Evolutionary conservation across 2,113 vertebrate species (phyloP).

Genomic region (Notiomystis cincta): DNA sequence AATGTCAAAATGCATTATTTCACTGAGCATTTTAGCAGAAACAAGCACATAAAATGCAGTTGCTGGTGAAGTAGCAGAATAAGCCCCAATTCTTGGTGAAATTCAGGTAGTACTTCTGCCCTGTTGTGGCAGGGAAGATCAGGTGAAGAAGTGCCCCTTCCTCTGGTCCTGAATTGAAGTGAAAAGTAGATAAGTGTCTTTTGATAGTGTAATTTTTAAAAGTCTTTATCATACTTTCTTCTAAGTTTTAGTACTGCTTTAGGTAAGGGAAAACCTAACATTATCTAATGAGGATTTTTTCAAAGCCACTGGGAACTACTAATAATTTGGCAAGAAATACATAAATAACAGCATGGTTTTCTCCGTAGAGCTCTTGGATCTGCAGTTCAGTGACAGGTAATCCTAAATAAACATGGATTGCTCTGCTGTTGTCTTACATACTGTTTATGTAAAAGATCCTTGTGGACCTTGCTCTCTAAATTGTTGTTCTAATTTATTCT

Average conservation of each 20-base stretch:
- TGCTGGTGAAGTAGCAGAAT: neutral
- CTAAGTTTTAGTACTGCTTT: neutral
- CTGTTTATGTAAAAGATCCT: neutral
- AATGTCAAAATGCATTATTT: neutral
- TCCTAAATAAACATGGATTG: neutral
- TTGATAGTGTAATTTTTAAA: neutral
- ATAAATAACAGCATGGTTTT: neutral
- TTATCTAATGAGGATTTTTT: neutral
- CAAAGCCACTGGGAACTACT: neutral
- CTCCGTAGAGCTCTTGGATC: neutral
- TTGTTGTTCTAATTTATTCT: neutral
- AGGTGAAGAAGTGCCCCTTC: neutral
- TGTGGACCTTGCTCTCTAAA: neutral
- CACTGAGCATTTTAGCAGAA: neutral
- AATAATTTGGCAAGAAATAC: neutral
- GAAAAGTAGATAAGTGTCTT: neutral
- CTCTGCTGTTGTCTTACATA: neutral
- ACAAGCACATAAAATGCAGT: neutral
- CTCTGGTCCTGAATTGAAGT: neutral
- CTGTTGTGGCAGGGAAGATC: accelerated
- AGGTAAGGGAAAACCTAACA: neutral
- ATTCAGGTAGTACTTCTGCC: neutral
- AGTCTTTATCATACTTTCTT: neutral
- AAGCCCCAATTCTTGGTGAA: neutral
- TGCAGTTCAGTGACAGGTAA: neutral